Evolutionary conservation across 2,888 invertebrate species (phyloP), one percentile per base, ranked within the genome.

Genomic region (Perdita meconis): DNA sequence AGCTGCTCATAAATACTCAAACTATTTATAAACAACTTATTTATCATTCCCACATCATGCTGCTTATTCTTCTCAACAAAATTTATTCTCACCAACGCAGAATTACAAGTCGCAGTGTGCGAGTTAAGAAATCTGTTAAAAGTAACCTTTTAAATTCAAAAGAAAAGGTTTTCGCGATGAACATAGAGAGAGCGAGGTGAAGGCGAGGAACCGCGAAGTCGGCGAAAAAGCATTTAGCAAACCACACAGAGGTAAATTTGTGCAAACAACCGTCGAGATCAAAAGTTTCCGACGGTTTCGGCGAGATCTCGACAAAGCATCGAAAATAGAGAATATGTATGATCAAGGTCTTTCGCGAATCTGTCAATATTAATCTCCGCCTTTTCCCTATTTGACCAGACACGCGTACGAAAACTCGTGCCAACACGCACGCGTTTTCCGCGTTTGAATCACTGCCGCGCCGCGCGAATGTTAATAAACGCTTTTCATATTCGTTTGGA

Each of bases 201-300:
- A 38, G 19, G 0, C 4, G 26, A 6, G 51, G 30, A 24, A 57
- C 34, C 36, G 47, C 6, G 55, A 30, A 60, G 63, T 44, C 44
- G 36, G 51, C 76, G 69, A 36, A 65, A n/a, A 61, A 73, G 40
- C 81, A 19, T 74, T 80, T 77, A 76, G 56, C 72, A 71, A 78
- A 59, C 34, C 63, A 60, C 69, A 56, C 51, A 70, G 30, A 51
- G 50, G 60, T 38, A 66, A 78, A 78, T 82, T 69, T 74, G 59
- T 12, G 68, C 78, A 82, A 84, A 82, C 67, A 83, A 50, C 13
- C 61, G 55, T 24, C 50, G 40, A 63, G 75, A 82, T 84, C 82
- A 80, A 84, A 82, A 80, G 82, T 81, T 50, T 34, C 55, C n/a
- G n/a, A 38, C 40, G 16, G 60, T n/a, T 26, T 38, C 50, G 42